Evolutionary conservation across 2,888 invertebrate genomes (phyloP).

Genomic region (Pediacus dermestoides): DNA sequence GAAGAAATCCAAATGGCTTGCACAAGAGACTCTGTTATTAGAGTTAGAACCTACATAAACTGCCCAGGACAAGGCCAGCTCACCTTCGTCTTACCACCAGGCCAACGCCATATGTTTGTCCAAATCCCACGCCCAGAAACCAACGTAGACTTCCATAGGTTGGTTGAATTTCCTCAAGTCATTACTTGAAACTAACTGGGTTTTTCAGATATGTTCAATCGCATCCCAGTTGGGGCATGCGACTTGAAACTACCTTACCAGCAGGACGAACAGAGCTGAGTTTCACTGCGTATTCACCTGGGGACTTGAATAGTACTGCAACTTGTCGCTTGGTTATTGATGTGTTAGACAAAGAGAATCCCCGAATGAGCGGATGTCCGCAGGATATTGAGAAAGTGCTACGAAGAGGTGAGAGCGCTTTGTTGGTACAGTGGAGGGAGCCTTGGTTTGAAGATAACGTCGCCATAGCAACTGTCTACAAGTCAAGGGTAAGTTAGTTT

Average conservation of each 20-base stretch:
- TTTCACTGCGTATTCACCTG: constrained; percentile 59
- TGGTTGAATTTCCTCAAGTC: no score
- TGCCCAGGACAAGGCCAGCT: constrained; percentile 59
- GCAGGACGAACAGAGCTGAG: constrained; percentile 58
- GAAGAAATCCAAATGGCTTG: constrained; percentile 34
- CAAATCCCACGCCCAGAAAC: constrained; percentile 58
- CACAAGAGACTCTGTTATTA: constrained; percentile 28
- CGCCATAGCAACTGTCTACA: constrained; percentile 55
- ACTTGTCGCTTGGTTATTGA: constrained; percentile 60
- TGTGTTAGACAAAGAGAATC: constrained; percentile 57
- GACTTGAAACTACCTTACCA: constrained; percentile 57
- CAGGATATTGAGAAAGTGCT: constrained; percentile 58
- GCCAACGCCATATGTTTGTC: constrained; percentile 51
- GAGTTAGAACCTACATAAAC: constrained; percentile 55
- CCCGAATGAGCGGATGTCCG: constrained; percentile 59
- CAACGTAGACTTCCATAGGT: constrained; percentile 58
- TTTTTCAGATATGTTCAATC: constrained; percentile 55
- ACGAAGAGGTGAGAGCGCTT: constrained; percentile 53
- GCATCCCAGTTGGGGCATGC: constrained; percentile 60
- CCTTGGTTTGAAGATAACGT: constrained; percentile 61
- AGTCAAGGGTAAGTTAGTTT: constrained; percentile 54
- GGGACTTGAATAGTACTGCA: constrained; percentile 49
- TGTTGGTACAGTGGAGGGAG: constrained; percentile 62
- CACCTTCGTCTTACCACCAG: constrained; percentile 54
- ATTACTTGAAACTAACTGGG: no score